Evolutionary conservation across 1,140 invertebrate genomes (phyloP), one percentile per base, ranked within the genome.

Genomic region (Steinernema khuongi): DNA sequence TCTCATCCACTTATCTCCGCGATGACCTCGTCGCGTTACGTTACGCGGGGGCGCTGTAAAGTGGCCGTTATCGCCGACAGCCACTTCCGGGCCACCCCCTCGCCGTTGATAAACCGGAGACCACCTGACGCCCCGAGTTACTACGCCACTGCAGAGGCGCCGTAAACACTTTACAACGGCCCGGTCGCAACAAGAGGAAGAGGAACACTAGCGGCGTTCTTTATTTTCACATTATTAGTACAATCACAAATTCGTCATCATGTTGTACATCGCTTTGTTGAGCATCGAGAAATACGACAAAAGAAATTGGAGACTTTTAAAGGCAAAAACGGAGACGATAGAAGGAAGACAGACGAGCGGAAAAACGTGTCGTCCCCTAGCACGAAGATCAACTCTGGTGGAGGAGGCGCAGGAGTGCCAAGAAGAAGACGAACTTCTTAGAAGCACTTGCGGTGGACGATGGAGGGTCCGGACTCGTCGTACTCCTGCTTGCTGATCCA

Each of bases 391-490:
- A 60, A 60, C 50, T 60, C 50, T n/a, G 50, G 26, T 60, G 4
- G 50, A 7, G 4, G 22, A 60, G 26, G 19, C 11, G 26, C 50
- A 60, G 26, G 50, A 60, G 26, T 4, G 4, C 50, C 26, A n/a
- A 14, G 7, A 29, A 7, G 50, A 73, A 67, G n/a, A 19, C 7
- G 28, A 66, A 71, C 28, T 32, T 30, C 66, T 75, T 75, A 75
- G 66, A 75, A 75, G 44, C 74, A 75, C 44, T 75, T 75, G n/a
- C 74, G 19, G 50, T 75, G 74, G 31, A 75, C 74, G n/a, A 75
- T 75, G 4, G 90, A 90, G 76, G 91, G 91, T 85, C 91, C 91
- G 79, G 90, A 91, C 86, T 92, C 91, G 86, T 93, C 92, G 88
- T 93, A 93, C 85, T 93, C 92, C 77, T 88, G 86, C 76, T 88